Base-by-base conservation (phyloP, 2,797 vertebrate genomes). In the Gorsachius magnificus region DNA sequence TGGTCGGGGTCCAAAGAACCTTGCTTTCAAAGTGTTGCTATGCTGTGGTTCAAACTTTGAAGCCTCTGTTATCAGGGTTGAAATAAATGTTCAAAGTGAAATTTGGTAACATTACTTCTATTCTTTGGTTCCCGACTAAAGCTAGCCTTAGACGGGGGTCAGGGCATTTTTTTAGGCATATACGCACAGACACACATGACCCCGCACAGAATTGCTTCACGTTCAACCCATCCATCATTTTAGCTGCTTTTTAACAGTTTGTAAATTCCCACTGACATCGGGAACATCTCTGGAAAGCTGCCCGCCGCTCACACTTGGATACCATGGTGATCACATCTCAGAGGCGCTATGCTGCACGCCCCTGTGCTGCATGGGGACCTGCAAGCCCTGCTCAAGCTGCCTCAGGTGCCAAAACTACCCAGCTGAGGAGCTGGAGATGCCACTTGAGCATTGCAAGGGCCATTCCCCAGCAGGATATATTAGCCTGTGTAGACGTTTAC, bases 251-350 rank as follows among this genome's bases (percentile, higher is more conserved):
- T 53, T 29, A 70, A 26, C 41, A 48, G 51, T 56, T 64, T 53
- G 20, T 61, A 53, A 88, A 86, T 64, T 94, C 69, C 57, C 65
- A 53, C 31, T 87, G 60, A 56, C 68, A 68, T 68, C 53, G 3
- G 5, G 91, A 83, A 65, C 26, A 4, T 46, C 76, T 41, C 60
- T 13, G 16, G 33, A 58, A 61, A 46, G 21, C 43, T 13, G n/a
- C 16, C 7, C 0, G 1, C 54, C 0, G 0, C 41, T 43, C 64
- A 56, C 22, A 21, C 46, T 19, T 51, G 65, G 53, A 41, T 94
- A 45, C 76, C 61, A 21, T 18, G 46, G 91, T 50, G 69, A 61
- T 38, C 1, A 7, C 43, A 57, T n/a, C 48, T 51, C 35, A 38
- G 77, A 68, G 65, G 25, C 4, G 63, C n/a, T 43, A 15, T 11